phyloP scores from a whole-genome alignment of 2,113 vertebrate species.

The Oncorhynchus masou region DNA sequence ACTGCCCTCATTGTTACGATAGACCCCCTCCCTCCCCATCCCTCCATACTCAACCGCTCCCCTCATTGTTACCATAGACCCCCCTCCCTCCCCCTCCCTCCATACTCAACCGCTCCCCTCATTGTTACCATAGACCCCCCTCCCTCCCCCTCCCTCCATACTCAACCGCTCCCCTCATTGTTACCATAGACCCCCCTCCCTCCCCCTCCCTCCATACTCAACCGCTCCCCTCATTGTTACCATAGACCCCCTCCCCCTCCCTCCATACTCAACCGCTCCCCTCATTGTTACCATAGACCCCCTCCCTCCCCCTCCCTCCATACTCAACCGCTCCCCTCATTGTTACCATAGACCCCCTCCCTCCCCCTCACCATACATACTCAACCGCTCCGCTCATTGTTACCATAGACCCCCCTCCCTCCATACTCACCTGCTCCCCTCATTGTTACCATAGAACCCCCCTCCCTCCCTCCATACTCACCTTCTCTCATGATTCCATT shows the following conservation, averaged over 20 bases:
- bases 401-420: too few species aligned
- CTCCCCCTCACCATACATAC: too few species aligned
- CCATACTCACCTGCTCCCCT: too few species aligned
- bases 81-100: conserved; percentile 26
- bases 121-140: conserved; percentile 43
- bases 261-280: too few species aligned
- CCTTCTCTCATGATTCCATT: conserved; percentile 1
- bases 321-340: too few species aligned
- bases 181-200: conserved; percentile 43
- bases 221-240: too few species aligned
- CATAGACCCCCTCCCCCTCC: too few species aligned
- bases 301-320: too few species aligned
- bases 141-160: conserved; percentile 12
- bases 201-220: neutral
- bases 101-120: conserved; percentile 6
- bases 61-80: conserved; percentile 40
- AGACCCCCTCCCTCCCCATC: conserved; percentile 33
- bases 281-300: too few species aligned
- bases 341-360: too few species aligned
- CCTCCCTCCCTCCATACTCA: conserved; percentile 11
- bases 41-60: conserved; percentile 5
- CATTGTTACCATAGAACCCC: too few species aligned
- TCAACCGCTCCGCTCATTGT: too few species aligned
- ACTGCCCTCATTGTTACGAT: conserved; percentile 38
- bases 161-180: conserved; percentile 18